phyloP scores from a whole-genome alignment of 1,140 invertebrate species.

The Atta colombica region DNA sequence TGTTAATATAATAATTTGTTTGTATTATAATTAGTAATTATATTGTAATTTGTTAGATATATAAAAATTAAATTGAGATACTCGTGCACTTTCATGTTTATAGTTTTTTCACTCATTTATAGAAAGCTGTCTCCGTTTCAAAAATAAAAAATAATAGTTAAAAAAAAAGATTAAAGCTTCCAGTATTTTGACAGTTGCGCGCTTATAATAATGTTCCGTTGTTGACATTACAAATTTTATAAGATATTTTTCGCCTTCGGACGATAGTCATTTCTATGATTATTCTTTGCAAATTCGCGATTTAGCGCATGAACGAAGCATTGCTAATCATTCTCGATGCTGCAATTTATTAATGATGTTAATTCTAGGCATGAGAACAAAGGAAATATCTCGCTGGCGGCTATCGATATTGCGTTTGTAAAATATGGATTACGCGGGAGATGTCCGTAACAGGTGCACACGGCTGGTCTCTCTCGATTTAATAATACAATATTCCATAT shows the following conservation, averaged over 20 bases:
- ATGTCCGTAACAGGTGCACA: constrained; percentile 61
- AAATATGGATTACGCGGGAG: constrained; percentile 58
- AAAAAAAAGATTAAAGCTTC: background rate
- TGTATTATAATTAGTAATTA: constrained; percentile 23
- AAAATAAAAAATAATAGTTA: background rate
- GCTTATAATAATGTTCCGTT: background rate
- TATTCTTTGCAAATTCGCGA: constrained; percentile 26
- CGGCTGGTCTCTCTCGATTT: constrained; percentile 46
- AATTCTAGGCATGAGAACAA: constrained; percentile 56
- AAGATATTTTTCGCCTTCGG: background rate
- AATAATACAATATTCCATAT: constrained; percentile 60
- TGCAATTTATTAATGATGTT: constrained; percentile 62
- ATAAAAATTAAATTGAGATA: background rate
- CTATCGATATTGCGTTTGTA: constrained; percentile 62
- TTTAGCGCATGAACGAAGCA: background rate
- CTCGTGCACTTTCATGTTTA: background rate
- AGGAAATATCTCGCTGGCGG: constrained; percentile 56
- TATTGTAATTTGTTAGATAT: background rate
- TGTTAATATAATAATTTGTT: constrained; percentile 55
- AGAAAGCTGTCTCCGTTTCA: background rate
- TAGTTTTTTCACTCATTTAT: background rate
- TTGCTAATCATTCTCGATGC: constrained; percentile 44
- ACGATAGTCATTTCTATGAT: background rate
- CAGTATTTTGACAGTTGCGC: background rate
- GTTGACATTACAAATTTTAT: constrained; percentile 38